Evolutionary conservation across 2,113 vertebrate species (phyloP), one percentile per base, ranked within the genome.

Genomic region (Triplophysa tibetana): DNA sequence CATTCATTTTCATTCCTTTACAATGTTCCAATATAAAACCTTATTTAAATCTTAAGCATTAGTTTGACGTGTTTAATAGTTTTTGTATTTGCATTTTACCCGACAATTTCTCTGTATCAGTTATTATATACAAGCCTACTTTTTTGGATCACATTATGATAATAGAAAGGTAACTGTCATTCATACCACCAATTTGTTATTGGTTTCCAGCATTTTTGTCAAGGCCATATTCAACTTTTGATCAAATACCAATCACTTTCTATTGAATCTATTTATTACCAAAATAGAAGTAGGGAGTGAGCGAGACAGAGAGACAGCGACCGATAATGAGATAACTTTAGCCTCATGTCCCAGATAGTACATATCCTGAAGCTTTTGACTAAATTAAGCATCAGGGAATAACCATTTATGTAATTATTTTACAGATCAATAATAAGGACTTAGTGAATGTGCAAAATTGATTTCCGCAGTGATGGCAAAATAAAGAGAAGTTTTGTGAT

Each of bases 341-440:
- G 81, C 82, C 85, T 41, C 75, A 62, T 72, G 60, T 81, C 87
- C 82, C 90, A 92, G 90, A 91, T 89, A 89, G 87, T 77, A 63
- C 24, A 63, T 78, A 19, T 83, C 88, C 89, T 85, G 85, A 77
- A 75, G 89, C 85, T 73, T 83, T 79, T 68, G 33, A 81, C 75
- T 86, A 87, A 90, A 88, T 72, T 80, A 88, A 86, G 85, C 52
- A 29, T 74, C 79, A 12, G 61, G 82, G 83, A 62, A 81, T 78
- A 87, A 89, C 84, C 54, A 78, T 85, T 89, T 85, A 77, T 82
- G 85, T 86, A 88, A 88, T 84, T 86, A 88, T 81, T 48, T 69
- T 75, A 82, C 86, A 77, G 79, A 68, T 82, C 78, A 6, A 61
- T 88, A 85, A 90, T 78, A 29, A 70, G 43, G 41, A 52, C 63